A percentile compares a stretch with the other conserved stretches of the same genome.
Evolutionary conservation across 2,888 invertebrate species (phyloP).

Genomic region (Eucriotettix oculatus): DNA sequence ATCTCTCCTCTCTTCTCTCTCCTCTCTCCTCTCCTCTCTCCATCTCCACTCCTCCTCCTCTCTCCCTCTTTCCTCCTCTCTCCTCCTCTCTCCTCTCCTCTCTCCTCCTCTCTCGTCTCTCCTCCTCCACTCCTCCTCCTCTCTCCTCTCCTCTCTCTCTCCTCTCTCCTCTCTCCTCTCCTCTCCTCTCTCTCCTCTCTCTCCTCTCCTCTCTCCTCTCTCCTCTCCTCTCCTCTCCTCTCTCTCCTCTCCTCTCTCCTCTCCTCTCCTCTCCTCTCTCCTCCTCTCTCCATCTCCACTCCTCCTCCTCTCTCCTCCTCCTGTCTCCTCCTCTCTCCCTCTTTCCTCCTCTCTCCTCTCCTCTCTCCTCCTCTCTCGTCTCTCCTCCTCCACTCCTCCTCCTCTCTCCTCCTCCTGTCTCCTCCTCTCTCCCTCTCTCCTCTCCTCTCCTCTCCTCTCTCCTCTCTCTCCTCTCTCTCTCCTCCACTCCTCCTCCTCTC

Average conservation of each 20-base stretch:
- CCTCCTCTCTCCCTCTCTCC: neutral
- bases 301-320: neutral
- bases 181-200: neutral
- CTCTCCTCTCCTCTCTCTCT: too few species aligned
- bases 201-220: neutral
- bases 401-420: neutral
- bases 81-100: too few species aligned
- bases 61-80: too few species aligned
- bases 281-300: neutral
- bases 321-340: neutral
- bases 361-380: neutral
- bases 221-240: neutral
- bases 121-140: too few species aligned
- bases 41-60: too few species aligned
- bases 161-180: neutral
- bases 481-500: neutral
- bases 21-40: too few species aligned
- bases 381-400: neutral
- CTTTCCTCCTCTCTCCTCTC: neutral
- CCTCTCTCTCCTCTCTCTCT: too few species aligned
- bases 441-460: neutral
- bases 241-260: neutral
- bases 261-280: neutral
- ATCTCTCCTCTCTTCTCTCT: too few species aligned
- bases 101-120: too few species aligned